phyloP scores from a whole-genome alignment of 2,888 invertebrate species.

The Minunthozetes semirufus region DNA sequence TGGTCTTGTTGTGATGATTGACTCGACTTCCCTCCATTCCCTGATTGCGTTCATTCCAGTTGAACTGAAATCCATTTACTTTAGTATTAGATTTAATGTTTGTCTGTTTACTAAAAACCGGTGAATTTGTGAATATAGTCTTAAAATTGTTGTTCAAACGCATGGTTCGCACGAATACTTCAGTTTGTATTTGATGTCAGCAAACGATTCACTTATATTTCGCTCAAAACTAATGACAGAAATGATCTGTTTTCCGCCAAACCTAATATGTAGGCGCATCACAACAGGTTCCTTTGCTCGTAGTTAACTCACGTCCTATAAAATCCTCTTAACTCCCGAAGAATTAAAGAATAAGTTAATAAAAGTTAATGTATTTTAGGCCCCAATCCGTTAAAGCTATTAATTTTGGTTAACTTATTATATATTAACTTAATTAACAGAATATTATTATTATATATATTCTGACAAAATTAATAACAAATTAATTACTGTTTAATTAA shows the following conservation, averaged over 20 bases:
- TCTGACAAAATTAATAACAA: not conserved
- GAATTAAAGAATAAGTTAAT: not conserved
- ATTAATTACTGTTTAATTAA: not conserved
- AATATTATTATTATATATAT: too few species aligned
- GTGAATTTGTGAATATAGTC: not conserved
- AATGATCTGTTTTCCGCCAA: constrained; percentile 2
- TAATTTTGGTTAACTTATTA: constrained; percentile 3
- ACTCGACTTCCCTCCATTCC: not conserved
- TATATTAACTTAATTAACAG: too few species aligned
- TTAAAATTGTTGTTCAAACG: too few species aligned
- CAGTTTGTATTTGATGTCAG: not conserved
- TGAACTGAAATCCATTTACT: not conserved
- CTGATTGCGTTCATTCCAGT: too few species aligned
- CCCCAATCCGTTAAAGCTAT: not conserved
- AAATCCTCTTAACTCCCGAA: too few species aligned
- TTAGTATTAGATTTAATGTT: not conserved
- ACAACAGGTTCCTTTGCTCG: not conserved
- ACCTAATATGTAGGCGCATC: not conserved
- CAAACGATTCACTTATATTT: not conserved
- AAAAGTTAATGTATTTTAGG: constrained; percentile 1
- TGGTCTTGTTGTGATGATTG: too few species aligned
- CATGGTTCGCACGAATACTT: too few species aligned
- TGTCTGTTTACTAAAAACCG: not conserved
- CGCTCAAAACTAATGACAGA: not conserved
- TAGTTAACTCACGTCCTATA: not conserved